Evolutionary conservation across 2,888 invertebrate species (phyloP), one percentile per base, ranked within the genome.

Genomic region (Tetranychus truncatus): DNA sequence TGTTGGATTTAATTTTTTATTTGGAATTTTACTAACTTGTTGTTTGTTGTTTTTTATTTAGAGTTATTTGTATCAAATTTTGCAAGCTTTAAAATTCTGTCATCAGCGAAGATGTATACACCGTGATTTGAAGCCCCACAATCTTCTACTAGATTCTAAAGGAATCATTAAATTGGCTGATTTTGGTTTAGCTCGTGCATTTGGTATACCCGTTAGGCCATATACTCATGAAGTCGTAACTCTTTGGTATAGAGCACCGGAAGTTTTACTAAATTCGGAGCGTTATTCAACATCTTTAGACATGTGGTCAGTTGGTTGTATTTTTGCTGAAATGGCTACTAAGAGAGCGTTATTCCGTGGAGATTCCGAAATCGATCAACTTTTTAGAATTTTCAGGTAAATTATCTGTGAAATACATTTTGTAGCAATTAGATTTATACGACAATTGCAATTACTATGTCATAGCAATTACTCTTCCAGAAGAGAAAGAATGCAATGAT

Each of bases 81-180:
- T 85, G 20, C 83, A 86, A 79, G 96, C 94, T 0, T 90, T 96
- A 81, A 84, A 94, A 74, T 97, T 91, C 84, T 97, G 96, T 82
- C 97, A 99, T 82, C 88, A 90, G 80, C 87, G 95, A 71, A 86
- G 95, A 79, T 90, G 95, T 69, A 85, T 96, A 18, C 96, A 96
- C 83, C 86, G 96, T 74, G 95, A 96, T 83, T 86, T 96, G 76
- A 96, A 96, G 81, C 97, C 97, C 0, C 96, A 97, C 83, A 99
- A 99, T 84, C 86, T 99, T 76, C 87, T 99, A 1, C 93, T 96
- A 78, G 91, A 92, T 81, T 88, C 88, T 80, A 89, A 90, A 80
- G 95, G 96, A 15, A 87, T 89, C 75, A 95, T 99, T 77, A 99
- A 99, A 86, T 89, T 99, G n/a, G 99, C 96, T 1, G 99, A 99